These are phyloP conservation scores for Gephyroberyx darwinii DNA, from an alignment of 2,797 vertebrate species.

Conservation along the genomic window DNA sequence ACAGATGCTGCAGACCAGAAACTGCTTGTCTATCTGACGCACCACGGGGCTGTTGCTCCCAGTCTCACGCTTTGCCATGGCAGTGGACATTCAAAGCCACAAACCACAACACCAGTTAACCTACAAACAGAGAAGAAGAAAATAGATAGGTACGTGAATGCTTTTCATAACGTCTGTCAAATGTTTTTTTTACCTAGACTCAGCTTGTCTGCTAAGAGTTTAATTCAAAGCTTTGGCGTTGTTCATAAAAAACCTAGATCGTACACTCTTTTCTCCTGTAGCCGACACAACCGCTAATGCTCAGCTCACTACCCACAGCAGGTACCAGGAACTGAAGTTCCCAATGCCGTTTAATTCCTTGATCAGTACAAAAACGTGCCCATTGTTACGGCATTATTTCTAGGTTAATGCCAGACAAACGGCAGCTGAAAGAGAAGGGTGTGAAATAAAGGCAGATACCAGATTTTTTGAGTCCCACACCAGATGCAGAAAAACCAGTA, in stretches of 20 bases:
- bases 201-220: conserved; percentile 21
- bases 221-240: neutral
- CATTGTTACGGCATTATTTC: conserved; percentile 60
- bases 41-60: conserved; percentile 92
- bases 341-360: conserved; percentile 64
- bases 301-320: conserved; percentile 23
- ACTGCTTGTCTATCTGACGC: conserved; percentile 96
- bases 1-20: conserved; percentile 97
- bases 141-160: conserved; percentile 9
- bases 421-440: conserved; percentile 41
- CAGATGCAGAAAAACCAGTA: conserved; percentile 29
- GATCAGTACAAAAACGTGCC: conserved; percentile 52
- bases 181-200: neutral
- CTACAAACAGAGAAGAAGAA: conserved; percentile 51
- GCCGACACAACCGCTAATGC: neutral
- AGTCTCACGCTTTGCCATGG: conserved; percentile 88
- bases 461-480: conserved; percentile 12
- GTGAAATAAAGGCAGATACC: conserved; percentile 37
- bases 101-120: conserved; percentile 54
- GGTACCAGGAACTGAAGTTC: conserved; percentile 62
- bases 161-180: neutral
- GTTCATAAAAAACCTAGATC: neutral
- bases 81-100: conserved; percentile 77
- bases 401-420: conserved; percentile 59
- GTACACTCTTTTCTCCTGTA: neutral